A percentile compares a stretch with the other conserved stretches of the same genome.
phyloP scores from a whole-genome alignment of 2,113 vertebrate genomes.

The Oreocharis arfaki region DNA sequence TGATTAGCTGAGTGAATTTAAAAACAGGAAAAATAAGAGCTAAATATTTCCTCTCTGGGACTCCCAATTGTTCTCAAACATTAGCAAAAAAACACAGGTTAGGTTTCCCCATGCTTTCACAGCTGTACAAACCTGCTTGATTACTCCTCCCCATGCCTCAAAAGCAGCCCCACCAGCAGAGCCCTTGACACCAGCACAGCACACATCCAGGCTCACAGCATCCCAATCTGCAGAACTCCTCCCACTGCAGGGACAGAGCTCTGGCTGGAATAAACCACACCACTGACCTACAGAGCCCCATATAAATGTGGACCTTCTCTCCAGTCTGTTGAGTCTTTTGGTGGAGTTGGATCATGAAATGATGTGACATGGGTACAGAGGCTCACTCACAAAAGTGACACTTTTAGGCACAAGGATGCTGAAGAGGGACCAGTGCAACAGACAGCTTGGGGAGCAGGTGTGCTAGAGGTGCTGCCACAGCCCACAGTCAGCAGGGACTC shows the following conservation, averaged over 20 bases:
- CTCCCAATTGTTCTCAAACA: neutral
- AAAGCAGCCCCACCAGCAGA: neutral
- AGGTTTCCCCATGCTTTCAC: slow-evolving; percentile 22
- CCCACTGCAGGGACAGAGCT: neutral
- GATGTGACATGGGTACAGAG: neutral
- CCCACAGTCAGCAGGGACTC: neutral
- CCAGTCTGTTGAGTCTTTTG: neutral
- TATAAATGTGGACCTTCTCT: neutral
- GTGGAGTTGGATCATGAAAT: neutral
- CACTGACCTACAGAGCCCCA: neutral
- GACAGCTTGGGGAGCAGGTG: neutral
- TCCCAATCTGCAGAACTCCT: neutral
- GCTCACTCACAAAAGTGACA: accelerated
- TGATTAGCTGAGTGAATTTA: neutral
- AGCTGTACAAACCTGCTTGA: neutral
- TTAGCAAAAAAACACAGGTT: neutral
- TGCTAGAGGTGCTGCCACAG: neutral
- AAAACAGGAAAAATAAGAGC: slow-evolving; percentile 50
- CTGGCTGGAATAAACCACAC: neutral
- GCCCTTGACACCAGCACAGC: neutral
- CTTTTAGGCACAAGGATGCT: accelerated
- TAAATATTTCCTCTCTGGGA: slow-evolving; percentile 31
- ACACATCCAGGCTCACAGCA: neutral
- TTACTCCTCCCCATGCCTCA: neutral
- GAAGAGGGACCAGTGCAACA: neutral